Conservation (phyloP, 2,888 invertebrate species). For the Clepsis dumicolana region DNA sequence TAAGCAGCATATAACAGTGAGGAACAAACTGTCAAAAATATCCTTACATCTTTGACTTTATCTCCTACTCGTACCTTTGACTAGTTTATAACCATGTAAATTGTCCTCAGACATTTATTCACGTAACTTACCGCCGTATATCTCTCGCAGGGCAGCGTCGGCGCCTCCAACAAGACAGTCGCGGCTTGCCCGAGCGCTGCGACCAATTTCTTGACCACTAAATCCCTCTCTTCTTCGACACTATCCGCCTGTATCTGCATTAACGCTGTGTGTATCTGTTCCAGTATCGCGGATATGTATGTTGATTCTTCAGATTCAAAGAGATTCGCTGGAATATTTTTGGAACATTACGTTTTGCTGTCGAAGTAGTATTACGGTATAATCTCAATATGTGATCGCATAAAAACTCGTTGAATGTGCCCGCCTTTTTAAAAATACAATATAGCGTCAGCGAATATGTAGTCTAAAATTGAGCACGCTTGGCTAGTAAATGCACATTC, state of each 20-base stretch:
- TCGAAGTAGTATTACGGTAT: too few relatives aligned
- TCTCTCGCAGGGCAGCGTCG: slow-evolving; percentile 54
- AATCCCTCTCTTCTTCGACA: slow-evolving; percentile 58
- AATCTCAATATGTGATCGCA: too few relatives aligned
- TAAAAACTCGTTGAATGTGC: too few relatives aligned
- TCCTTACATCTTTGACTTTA: too few relatives aligned
- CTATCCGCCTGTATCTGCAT: slow-evolving; percentile 57
- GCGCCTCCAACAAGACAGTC: slow-evolving; percentile 60
- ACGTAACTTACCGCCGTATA: slow-evolving; percentile 60
- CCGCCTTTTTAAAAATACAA: too few relatives aligned
- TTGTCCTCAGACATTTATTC: background rate
- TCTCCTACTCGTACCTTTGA: too few relatives aligned
- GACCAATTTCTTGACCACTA: slow-evolving; percentile 57
- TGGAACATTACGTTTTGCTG: background rate
- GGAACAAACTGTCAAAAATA: too few relatives aligned
- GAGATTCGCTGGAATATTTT: slow-evolving; percentile 55
- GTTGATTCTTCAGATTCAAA: slow-evolving; percentile 54
- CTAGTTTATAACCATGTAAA: too few relatives aligned
- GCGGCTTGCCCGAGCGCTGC: slow-evolving; percentile 57
- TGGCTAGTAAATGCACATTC: too few relatives aligned
- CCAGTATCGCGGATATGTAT: slow-evolving; percentile 63
- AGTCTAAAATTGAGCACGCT: background rate
- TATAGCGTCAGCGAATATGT: too few relatives aligned
- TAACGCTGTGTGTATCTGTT: slow-evolving; percentile 59
- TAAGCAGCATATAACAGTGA: too few relatives aligned